Conservation (phyloP, 2,888 invertebrate genomes). For the Aporophyla nigra region DNA sequence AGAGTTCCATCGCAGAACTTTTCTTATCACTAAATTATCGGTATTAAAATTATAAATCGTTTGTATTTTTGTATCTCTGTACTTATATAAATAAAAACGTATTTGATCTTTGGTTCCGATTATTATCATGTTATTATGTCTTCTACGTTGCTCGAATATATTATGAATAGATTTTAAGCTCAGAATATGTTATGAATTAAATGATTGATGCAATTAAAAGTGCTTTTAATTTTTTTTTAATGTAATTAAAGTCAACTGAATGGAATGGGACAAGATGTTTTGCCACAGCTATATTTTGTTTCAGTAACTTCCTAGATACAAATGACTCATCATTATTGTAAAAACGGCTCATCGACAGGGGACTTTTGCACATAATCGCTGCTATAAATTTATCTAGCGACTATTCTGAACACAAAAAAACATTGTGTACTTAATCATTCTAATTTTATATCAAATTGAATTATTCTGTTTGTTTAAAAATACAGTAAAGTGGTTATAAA, state of each 20-base stretch:
- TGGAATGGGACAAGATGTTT: neutral
- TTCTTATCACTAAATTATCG: constrained; percentile 61
- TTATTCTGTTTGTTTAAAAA: neutral
- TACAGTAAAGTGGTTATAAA: neutral
- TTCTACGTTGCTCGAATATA: constrained; percentile 4
- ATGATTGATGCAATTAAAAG: constrained; percentile 19
- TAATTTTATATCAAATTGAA: neutral
- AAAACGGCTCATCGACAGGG: neutral
- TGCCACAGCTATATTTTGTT: neutral
- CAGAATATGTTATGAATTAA: constrained; percentile 31
- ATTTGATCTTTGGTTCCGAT: constrained; percentile 27
- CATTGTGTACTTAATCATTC: neutral
- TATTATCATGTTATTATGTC: constrained; percentile 32
- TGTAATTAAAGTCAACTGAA: neutral
- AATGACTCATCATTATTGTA: neutral
- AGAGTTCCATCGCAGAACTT: constrained; percentile 71
- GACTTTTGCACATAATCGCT: neutral
- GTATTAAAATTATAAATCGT: constrained; percentile 20
- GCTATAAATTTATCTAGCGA: neutral
- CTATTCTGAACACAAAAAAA: constrained; percentile 15
- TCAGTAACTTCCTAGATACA: neutral
- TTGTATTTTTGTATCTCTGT: constrained; percentile 33
- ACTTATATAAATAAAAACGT: constrained; percentile 9
- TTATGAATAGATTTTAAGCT: neutral
- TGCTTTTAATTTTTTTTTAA: constrained; percentile 23